Percentiles rank a stretch among this genome's conserved stretches.
Conservation (phyloP, 2,797 vertebrate species). For the Chelonia mydas region DNA sequence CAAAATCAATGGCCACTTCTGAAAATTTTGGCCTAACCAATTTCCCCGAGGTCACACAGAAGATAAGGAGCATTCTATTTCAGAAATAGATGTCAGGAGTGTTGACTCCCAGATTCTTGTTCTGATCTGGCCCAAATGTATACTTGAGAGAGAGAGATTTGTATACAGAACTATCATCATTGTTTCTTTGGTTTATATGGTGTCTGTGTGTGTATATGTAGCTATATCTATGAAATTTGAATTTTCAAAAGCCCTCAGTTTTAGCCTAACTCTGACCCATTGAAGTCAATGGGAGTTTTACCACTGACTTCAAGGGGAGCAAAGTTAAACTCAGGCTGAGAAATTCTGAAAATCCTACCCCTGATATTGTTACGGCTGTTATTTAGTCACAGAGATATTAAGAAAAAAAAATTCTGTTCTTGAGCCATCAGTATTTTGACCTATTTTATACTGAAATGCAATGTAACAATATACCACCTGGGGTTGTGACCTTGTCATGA, state of each 20-base stretch:
- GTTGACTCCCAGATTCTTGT: not conserved
- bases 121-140: not conserved
- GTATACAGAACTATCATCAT: not conserved
- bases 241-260: not conserved
- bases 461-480: not conserved
- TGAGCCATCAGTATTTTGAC: not conserved
- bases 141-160: not conserved
- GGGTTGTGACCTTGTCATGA: not conserved
- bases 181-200: not conserved
- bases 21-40: not conserved
- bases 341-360: not conserved
- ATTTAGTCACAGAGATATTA: not conserved
- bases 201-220: not conserved
- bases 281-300: not conserved
- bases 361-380: not conserved
- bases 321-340: not conserved
- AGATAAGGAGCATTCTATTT: not conserved
- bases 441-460: not conserved
- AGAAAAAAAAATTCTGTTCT: not conserved
- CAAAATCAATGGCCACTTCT: not conserved
- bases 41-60: not conserved
- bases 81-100: not conserved
- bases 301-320: not conserved
- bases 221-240: not conserved
- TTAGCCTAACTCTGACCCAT: accelerated